Evolutionary conservation across 2,888 invertebrate species (phyloP).

Genomic region (Acleris literana): DNA sequence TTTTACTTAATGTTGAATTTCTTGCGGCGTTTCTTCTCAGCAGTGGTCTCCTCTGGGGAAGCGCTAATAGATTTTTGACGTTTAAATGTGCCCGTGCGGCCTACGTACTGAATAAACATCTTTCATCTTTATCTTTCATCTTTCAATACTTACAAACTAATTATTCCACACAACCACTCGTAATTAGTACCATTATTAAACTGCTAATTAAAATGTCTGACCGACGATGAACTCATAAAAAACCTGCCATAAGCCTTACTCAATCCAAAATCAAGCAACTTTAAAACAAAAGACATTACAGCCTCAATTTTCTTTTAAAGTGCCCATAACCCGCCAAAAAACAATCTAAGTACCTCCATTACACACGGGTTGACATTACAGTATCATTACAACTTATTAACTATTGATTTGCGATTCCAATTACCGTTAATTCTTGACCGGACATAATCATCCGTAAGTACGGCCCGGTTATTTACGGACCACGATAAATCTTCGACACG

Average conservation of each 20-base stretch:
- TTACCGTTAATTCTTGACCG: slow-evolving; percentile 40
- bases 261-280: not conserved
- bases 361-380: slow-evolving; percentile 30
- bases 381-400: slow-evolving; percentile 35
- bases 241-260: not conserved
- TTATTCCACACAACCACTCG: too few species aligned
- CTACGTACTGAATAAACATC: too few species aligned
- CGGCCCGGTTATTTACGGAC: slow-evolving; percentile 43
- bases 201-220: too few species aligned
- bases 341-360: slow-evolving; percentile 17
- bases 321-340: slow-evolving; percentile 19
- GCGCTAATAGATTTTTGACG: too few species aligned
- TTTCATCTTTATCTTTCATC: too few species aligned
- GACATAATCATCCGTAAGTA: slow-evolving; percentile 45
- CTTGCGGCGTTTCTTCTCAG: too few species aligned
- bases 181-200: too few species aligned
- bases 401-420: slow-evolving; percentile 42
- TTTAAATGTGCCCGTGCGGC: too few species aligned
- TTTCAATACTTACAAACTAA: too few species aligned
- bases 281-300: not conserved
- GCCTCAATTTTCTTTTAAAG: not conserved
- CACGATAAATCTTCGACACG: slow-evolving; percentile 42
- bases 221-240: too few species aligned
- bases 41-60: too few species aligned
- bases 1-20: too few species aligned